These are phyloP conservation scores for Valencia hispanica DNA, from an alignment of 2,797 vertebrate genomes.

Conservation along the genomic window DNA sequence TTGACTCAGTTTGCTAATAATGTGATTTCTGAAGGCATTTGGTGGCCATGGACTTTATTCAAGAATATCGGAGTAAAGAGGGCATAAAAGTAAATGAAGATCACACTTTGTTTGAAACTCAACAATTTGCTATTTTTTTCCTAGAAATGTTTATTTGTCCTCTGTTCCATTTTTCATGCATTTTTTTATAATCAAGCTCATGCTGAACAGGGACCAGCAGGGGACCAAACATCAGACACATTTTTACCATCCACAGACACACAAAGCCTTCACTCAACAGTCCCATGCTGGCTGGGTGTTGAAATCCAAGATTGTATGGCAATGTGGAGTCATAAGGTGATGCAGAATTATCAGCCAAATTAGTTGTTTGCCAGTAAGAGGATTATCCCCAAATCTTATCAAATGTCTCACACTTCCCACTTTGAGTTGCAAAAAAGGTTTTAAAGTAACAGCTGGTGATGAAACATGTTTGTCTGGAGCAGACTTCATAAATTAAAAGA, in stretches of 20 bases:
- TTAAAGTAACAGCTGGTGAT: conserved; percentile 53
- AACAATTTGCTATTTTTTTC: conserved; percentile 22
- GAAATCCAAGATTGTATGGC: conserved; percentile 73
- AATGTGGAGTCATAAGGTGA: conserved; percentile 73
- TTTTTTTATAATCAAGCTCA: conserved; percentile 57
- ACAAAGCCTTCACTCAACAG: conserved; percentile 63
- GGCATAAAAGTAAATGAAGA: no score
- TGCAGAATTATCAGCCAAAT: conserved; percentile 80
- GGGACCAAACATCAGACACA: conserved; percentile 62
- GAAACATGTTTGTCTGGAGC: conserved; percentile 30
- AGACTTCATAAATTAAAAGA: conserved; percentile 31
- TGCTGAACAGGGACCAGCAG: conserved; percentile 40
- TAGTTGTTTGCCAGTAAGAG: conserved; percentile 80
- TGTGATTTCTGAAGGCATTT: background rate
- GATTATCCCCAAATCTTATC: conserved; percentile 77
- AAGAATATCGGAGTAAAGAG: background rate
- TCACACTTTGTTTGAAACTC: no score
- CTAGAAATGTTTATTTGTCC: conserved; percentile 25
- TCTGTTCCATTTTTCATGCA: conserved; percentile 27
- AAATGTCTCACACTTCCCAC: conserved; percentile 70
- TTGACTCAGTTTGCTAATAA: background rate
- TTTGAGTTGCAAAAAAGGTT: conserved; percentile 41
- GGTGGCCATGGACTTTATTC: background rate
- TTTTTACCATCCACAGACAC: conserved; percentile 60
- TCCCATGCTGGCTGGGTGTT: conserved; percentile 64